Conservation (phyloP, 2,113 vertebrate genomes). For the Gracilinanus agilis region DNA sequence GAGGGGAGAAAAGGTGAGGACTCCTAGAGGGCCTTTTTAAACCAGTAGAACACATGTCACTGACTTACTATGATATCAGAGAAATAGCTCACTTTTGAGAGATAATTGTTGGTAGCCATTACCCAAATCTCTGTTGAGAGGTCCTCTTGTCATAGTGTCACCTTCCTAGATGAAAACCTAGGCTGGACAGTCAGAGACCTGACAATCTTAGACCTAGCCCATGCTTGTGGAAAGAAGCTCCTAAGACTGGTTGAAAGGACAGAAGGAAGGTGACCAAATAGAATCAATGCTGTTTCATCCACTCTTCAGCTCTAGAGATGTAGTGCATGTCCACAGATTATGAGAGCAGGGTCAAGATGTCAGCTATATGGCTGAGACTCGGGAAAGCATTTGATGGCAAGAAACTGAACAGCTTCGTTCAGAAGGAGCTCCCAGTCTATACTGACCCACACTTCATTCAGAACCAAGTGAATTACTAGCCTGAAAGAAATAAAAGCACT, state of each 20-base stretch:
- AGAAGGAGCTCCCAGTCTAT: conserved; percentile 86
- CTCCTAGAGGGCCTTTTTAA: not conserved
- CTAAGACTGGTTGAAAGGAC: too few relatives aligned
- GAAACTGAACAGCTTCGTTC: conserved; percentile 83
- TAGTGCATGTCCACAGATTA: conserved; percentile 81
- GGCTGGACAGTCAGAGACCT: not conserved
- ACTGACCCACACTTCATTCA: conserved; percentile 90
- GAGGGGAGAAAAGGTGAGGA: not conserved
- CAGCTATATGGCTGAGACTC: conserved; percentile 84
- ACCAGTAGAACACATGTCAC: not conserved
- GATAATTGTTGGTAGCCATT: not conserved
- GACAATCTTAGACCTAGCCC: not conserved
- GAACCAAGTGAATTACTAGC: conserved; percentile 85
- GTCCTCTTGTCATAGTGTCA: not conserved
- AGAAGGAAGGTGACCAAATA: not conserved
- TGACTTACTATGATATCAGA: not conserved
- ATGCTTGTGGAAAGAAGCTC: not conserved
- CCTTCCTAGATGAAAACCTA: not conserved
- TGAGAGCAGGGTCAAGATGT: conserved; percentile 93
- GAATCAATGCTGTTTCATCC: not conserved
- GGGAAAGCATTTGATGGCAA: conserved; percentile 84
- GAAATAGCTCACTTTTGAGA: not conserved
- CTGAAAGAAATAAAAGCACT: not conserved
- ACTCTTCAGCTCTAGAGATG: not conserved
- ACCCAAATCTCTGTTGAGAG: not conserved